Evolutionary conservation across 2,797 vertebrate species (phyloP).

Genomic region (Malacoraja senta): DNA sequence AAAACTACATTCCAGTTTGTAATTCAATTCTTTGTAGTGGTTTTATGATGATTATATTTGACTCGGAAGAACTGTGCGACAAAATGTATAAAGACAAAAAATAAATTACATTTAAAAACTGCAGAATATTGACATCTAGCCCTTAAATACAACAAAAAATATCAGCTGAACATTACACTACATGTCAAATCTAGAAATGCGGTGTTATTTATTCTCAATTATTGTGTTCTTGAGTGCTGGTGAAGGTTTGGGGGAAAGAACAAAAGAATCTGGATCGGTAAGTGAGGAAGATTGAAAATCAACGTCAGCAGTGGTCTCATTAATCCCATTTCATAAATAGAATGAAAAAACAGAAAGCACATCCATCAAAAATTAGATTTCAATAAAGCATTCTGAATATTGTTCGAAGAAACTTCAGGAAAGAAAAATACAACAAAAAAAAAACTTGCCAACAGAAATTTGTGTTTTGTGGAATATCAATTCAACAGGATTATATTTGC

Average conservation of each 20-base stretch:
- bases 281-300: background rate
- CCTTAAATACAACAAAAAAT: background rate
- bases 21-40: background rate
- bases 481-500: background rate
- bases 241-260: no score
- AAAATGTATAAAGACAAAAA: no score
- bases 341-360: background rate
- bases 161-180: background rate
- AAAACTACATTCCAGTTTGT: background rate
- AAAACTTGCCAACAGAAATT: background rate
- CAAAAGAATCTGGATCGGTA: background rate
- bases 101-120: no score
- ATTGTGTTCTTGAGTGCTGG: background rate
- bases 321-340: background rate
- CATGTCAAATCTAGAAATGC: background rate
- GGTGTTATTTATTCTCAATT: background rate
- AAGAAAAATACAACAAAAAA: background rate
- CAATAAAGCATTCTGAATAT: background rate
- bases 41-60: no score
- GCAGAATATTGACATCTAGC: background rate
- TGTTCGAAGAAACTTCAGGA: background rate
- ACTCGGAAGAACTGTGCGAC: no score
- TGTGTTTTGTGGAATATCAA: background rate
- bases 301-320: background rate
- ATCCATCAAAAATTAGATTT: background rate